Base-by-base conservation (phyloP, 2,888 invertebrate species). In the Drosophila flavopinicola region DNA sequence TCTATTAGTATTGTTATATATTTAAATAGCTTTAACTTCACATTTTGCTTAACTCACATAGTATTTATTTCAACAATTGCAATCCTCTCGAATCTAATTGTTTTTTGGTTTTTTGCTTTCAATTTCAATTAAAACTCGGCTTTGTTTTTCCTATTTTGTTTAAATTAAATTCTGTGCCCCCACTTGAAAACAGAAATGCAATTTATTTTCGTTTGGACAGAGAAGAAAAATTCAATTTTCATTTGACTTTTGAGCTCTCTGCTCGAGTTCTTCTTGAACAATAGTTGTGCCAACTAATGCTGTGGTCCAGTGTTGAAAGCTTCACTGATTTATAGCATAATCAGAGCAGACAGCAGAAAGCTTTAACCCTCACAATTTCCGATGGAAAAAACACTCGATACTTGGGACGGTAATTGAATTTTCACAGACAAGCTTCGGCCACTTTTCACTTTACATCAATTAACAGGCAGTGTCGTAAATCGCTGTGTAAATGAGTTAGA, bases 391-490 rank as follows among this genome's bases (percentile, higher is more conserved):
- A 10, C 35, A 42, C 51, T 66, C 49, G 52, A 58, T 63, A 35
- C 42, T 44, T 17, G 13, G 37, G 35, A 56, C 29, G 39, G 68
- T 75, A 69, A 65, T 69, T 80, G 66, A 80, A 69, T 66, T 65
- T 65, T 52, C 35, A 52, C 54, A 58, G 49, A 45, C 41, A 53
- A 52, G 47, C 38, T 67, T 51, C 33, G 13, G 13, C 47, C 41
- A 65, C 74, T 74, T 74, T 70, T 60, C 56, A 51, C 35, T 66
- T 66, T 58, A 66, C 68, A 64, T 58, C 72, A 71, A 72, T 75
- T 75, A 66, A 53, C 65, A 27, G 10, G n/a, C n/a, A 35, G 37
- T 29, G 54, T 41, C 58, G 60, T 74, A 52, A 69, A 69, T 44
- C 57, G 38, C n/a, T n/a, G n/a, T n/a, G 44, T 29, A 51, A 51